phyloP scores from a whole-genome alignment of 2,888 invertebrate species.

The Julus scandinavius region DNA sequence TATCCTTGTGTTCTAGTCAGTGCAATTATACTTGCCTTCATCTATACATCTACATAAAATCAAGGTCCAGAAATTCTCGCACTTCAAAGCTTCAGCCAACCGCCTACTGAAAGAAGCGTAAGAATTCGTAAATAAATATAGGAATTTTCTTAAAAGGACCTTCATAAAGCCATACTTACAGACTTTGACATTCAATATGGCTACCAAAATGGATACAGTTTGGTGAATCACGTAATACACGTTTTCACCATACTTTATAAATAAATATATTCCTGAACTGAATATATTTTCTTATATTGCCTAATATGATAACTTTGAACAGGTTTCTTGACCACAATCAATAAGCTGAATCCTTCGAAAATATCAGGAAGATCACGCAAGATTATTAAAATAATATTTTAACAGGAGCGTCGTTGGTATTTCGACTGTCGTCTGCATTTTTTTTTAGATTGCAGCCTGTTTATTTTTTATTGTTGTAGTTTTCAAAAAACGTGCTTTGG shows the following conservation, averaged over 20 bases:
- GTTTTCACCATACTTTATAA: not conserved
- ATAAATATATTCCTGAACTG: not conserved
- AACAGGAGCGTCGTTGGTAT: not conserved
- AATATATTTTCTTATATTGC: not conserved
- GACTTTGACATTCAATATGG: slow-evolving; percentile 25
- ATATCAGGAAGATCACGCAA: not conserved
- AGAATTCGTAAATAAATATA: not conserved
- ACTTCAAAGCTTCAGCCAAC: not conserved
- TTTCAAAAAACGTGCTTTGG: not conserved
- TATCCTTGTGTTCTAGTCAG: not conserved
- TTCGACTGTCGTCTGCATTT: not conserved
- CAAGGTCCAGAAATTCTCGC: slow-evolving; percentile 9
- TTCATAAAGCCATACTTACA: not conserved
- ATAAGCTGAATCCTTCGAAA: not conserved
- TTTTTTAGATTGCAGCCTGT: not conserved
- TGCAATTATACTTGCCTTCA: not conserved
- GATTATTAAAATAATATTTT: not conserved
- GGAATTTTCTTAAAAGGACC: not conserved
- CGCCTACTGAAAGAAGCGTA: not conserved
- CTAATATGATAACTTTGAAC: not conserved
- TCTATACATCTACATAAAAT: slow-evolving; percentile 24
- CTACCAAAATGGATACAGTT: not conserved
- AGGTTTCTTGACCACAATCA: not conserved
- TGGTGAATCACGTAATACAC: not conserved
- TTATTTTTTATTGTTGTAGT: not conserved